phyloP scores from a whole-genome alignment of 1,140 invertebrate genomes.

The Gryllus bimaculatus region DNA sequence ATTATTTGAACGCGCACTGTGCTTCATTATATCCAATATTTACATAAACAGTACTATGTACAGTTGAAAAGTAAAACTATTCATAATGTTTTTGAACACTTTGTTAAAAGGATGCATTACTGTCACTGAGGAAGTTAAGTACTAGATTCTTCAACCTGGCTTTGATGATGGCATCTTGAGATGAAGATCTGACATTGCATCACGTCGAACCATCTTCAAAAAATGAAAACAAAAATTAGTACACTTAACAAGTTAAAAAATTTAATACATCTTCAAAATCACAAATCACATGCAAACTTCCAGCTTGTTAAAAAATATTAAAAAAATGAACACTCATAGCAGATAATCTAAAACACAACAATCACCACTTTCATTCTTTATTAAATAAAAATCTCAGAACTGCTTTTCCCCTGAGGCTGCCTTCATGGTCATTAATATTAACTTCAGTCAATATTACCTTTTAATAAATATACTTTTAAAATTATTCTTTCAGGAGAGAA shows the following conservation, averaged over 20 bases:
- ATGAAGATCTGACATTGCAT: conserved; percentile 15
- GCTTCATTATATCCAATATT: neutral
- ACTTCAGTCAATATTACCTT: too few species aligned
- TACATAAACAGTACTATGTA: neutral
- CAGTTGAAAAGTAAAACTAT: neutral
- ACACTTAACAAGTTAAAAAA: neutral
- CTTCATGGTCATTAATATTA: too few species aligned
- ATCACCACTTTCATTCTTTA: too few species aligned
- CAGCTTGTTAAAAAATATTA: neutral
- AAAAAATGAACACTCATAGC: too few species aligned
- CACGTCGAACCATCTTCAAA: conserved; percentile 14
- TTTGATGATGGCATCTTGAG: conserved; percentile 17
- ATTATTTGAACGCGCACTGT: neutral
- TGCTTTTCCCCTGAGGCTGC: too few species aligned
- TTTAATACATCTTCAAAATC: neutral
- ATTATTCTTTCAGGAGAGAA: too few species aligned
- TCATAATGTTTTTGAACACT: neutral
- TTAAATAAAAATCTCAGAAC: too few species aligned
- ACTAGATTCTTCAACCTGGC: conserved; percentile 18
- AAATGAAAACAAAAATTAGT: conserved; percentile 1
- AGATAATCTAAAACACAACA: too few species aligned
- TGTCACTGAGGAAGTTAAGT: neutral
- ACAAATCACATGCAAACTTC: neutral
- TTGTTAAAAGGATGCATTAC: neutral
- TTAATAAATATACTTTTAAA: too few species aligned